These are phyloP conservation scores for Gonioctena quinquepunctata DNA, from an alignment of 1,140 invertebrate genomes.

Conservation along the genomic window DNA sequence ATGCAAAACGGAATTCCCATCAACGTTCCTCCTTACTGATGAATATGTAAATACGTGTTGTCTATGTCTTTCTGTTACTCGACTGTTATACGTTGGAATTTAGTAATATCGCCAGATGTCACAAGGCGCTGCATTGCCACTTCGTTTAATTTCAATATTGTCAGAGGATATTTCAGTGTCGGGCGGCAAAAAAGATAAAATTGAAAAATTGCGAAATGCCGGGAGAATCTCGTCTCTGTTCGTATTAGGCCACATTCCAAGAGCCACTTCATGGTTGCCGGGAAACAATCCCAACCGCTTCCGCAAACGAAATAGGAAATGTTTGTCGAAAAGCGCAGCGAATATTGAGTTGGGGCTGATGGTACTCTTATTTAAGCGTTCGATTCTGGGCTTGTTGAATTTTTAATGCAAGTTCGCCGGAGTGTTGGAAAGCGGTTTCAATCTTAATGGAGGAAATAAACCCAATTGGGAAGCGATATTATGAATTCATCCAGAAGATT, in stretches of 20 bases:
- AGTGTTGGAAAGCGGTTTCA: too few relatives aligned
- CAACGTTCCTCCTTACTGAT: too few relatives aligned
- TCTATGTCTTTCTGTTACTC: not conserved
- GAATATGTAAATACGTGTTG: too few relatives aligned
- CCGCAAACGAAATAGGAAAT: not conserved
- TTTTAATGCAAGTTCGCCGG: too few relatives aligned
- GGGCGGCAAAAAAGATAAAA: not conserved
- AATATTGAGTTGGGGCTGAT: too few relatives aligned
- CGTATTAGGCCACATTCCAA: not conserved
- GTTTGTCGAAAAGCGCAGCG: too few relatives aligned
- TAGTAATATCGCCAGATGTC: conserved; percentile 5
- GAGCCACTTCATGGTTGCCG: not conserved
- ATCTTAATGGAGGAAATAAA: too few relatives aligned
- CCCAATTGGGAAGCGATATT: too few relatives aligned
- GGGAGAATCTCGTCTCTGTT: not conserved
- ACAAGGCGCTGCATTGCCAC: conserved; percentile 11
- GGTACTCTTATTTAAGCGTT: too few relatives aligned
- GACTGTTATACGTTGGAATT: not conserved
- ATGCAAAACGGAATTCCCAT: too few relatives aligned
- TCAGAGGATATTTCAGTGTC: conserved; percentile 1
- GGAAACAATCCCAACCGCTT: not conserved
- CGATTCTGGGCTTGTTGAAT: too few relatives aligned
- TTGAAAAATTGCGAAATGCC: conserved; percentile 2
- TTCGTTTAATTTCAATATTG: conserved; percentile 14
- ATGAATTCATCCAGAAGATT: too few relatives aligned